Conservation (phyloP, 2,888 invertebrate species). For the Augochlorella aurata region DNA sequence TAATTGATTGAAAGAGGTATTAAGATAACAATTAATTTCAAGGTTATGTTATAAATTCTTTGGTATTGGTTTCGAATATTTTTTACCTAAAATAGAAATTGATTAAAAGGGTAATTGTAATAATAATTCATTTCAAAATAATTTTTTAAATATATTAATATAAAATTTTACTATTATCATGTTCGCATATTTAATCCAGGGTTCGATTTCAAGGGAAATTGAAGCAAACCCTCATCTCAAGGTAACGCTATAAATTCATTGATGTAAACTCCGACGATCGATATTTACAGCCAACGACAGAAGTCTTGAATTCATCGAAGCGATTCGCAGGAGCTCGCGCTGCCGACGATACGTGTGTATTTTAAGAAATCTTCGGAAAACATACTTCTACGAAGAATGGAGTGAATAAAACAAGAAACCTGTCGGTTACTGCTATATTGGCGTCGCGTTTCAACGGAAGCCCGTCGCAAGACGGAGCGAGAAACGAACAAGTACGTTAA, state of each 20-base stretch:
- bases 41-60: not conserved
- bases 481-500: not conserved
- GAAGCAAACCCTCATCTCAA: not conserved
- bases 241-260: not conserved
- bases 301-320: conserved; percentile 11
- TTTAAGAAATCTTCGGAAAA: conserved; percentile 5
- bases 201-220: not conserved
- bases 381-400: not conserved
- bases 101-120: not conserved
- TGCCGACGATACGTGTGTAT: conserved; percentile 1
- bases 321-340: not conserved
- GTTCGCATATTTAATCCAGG: not conserved
- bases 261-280: not conserved
- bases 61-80: no score
- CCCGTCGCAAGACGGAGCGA: not conserved
- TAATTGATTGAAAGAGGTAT: not conserved
- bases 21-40: not conserved
- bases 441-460: not conserved
- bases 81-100: not conserved
- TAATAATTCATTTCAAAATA: not conserved
- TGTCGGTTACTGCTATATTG: not conserved
- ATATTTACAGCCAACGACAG: conserved; percentile 1
- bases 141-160: not conserved
- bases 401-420: not conserved
- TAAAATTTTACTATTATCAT: not conserved